Conservation (phyloP, 2,888 invertebrate species). For the Zootermopsis nevadensis region DNA sequence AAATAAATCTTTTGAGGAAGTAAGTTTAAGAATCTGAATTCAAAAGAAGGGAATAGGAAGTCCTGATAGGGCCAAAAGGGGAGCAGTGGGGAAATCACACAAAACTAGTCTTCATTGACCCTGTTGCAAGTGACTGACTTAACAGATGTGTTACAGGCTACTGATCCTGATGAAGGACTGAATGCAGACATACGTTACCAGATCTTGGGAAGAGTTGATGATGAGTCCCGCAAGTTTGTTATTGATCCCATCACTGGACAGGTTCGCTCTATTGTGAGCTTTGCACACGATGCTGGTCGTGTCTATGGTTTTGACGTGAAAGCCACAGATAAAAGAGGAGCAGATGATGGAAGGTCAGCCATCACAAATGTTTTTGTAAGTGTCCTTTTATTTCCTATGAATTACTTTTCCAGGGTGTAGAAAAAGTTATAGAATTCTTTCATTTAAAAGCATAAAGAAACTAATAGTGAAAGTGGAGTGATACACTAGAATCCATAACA, state of each 20-base stretch:
- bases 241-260: conserved; percentile 82
- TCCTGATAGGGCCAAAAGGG: too few species aligned
- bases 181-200: conserved; percentile 86
- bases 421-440: too few species aligned
- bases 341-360: conserved; percentile 83
- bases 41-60: too few species aligned
- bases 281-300: conserved; percentile 76
- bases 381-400: conserved; percentile 55
- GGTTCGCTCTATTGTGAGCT: conserved; percentile 77
- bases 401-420: too few species aligned
- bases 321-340: conserved; percentile 84
- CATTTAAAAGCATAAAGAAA: too few species aligned
- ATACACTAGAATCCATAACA: too few species aligned
- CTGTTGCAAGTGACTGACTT: too few species aligned
- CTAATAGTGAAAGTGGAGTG: too few species aligned
- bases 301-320: conserved; percentile 90
- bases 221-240: conserved; percentile 79
- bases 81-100: too few species aligned
- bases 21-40: too few species aligned
- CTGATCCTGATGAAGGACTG: conserved; percentile 78
- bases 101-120: too few species aligned
- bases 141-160: conserved; percentile 67
- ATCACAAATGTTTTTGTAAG: conserved; percentile 88
- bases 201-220: conserved; percentile 72
- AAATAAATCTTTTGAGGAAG: too few species aligned